These are phyloP conservation scores for Mormyrus iriodes DNA, from an alignment of 2,113 vertebrate genomes.

Conservation along the genomic window DNA sequence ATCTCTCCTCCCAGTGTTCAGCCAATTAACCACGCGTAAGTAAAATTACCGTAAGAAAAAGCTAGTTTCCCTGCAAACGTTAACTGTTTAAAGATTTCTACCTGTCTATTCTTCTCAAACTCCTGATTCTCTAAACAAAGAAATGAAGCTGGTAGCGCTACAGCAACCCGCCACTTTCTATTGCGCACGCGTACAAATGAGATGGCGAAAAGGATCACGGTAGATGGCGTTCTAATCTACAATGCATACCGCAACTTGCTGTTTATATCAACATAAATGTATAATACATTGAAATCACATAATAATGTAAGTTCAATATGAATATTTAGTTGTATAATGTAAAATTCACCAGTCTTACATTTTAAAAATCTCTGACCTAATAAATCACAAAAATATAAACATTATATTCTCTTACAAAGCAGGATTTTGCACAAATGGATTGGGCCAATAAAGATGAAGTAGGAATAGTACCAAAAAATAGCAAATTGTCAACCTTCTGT, in stretches of 20 bases:
- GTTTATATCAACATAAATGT: too few species aligned
- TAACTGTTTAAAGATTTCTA: background rate
- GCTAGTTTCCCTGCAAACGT: background rate
- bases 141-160: background rate
- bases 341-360: too few species aligned
- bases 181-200: conserved; percentile 11
- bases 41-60: background rate
- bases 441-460: background rate
- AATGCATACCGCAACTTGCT: too few species aligned
- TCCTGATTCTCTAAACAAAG: conserved; percentile 8
- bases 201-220: background rate
- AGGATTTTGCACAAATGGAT: background rate
- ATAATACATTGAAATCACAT: too few species aligned
- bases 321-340: too few species aligned
- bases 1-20: background rate
- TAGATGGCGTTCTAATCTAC: background rate
- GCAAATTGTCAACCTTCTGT: background rate
- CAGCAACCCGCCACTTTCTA: conserved; percentile 17
- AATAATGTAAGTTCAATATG: too few species aligned
- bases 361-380: too few species aligned
- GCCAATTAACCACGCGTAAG: background rate
- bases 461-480: background rate
- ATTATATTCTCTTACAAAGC: too few species aligned
- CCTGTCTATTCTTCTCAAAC: background rate
- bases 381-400: too few species aligned